These are phyloP conservation scores for Ganaspis sp. DNA, from an alignment of 1,140 invertebrate species.

Conservation along the genomic window DNA sequence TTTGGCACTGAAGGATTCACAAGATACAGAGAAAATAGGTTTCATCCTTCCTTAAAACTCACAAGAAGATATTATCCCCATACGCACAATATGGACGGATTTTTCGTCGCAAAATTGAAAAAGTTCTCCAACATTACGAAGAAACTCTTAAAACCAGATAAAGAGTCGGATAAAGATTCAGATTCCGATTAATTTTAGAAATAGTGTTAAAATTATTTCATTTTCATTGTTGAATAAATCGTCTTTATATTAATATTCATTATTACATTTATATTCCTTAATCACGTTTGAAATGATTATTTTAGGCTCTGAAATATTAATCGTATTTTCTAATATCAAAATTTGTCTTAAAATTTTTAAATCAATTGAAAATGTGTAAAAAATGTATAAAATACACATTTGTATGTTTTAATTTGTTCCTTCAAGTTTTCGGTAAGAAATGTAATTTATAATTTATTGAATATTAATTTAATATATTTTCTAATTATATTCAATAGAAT, in stretches of 20 bases:
- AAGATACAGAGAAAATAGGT: slow-evolving; percentile 91
- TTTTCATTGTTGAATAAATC: background rate
- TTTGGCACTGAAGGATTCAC: slow-evolving; percentile 97
- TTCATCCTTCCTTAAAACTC: slow-evolving; percentile 94
- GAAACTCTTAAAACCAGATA: slow-evolving; percentile 51
- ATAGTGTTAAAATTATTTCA: background rate
- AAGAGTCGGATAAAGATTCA: slow-evolving; percentile 41
- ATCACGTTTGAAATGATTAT: too few relatives aligned
- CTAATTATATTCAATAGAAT: too few relatives aligned
- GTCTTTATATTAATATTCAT: slow-evolving; percentile 1
- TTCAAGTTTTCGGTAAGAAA: too few relatives aligned
- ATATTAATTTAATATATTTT: too few relatives aligned
- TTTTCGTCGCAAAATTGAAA: slow-evolving; percentile 99
- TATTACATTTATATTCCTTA: too few relatives aligned
- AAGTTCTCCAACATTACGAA: slow-evolving; percentile 92
- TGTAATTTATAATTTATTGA: too few relatives aligned
- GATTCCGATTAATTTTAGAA: slow-evolving; percentile 9
- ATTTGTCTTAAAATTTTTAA: too few relatives aligned
- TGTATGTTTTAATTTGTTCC: too few relatives aligned
- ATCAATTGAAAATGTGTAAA: too few relatives aligned
- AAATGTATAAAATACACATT: too few relatives aligned
- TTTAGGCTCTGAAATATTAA: too few relatives aligned
- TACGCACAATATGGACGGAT: slow-evolving; percentile 99
- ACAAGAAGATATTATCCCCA: slow-evolving; percentile 97
- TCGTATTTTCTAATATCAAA: too few relatives aligned